Base-by-base conservation (phyloP, 2,797 vertebrate genomes). In the Discoglossus pictus region DNA sequence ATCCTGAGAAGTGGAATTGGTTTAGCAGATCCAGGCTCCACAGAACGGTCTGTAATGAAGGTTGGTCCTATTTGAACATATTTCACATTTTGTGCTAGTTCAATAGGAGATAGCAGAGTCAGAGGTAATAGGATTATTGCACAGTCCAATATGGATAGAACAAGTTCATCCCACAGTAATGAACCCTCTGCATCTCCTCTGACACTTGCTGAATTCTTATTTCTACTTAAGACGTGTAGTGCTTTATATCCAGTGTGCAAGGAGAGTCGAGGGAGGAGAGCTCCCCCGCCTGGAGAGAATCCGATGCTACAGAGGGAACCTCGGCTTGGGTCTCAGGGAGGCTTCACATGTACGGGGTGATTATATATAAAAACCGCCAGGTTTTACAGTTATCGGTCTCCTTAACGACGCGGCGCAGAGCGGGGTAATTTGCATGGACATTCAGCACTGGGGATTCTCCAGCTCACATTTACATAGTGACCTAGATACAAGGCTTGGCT, bases 121-220 rank as follows among this genome's bases (percentile, higher is more conserved):
- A 54, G 12, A 21, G n/a, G 10, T 38, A 54, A 54, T 17, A 13
- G 52, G 52, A 24, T 39, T 56, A 56, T 24, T 39, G 36, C 35
- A 23, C 13, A 21, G 35, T 24, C 53, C 7, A 50, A 50, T 50
- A 50, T 50, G 15, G 23, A 27, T 50, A 50, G 27, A 8, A 31
- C 27, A 47, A 24, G 23, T 50, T 25, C 11, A n/a, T 18, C 12
- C 46, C 21, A n/a, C 46, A 25, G 12, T 47, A 47, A 47, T 47
- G 18, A 47, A 23, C 44, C 44, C 10, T 18, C 7, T 12, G 18
- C 11, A 16, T 47, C 17, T 39, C 21, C 34, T 13, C 25, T 21
- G 54, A 67, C 65, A 59, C 25, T 39, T 50, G 34, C 64, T 34
- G 43, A 58, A 50, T 66, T 39, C 53, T 40, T 66, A 58, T 48